Conservation (phyloP, 2,113 vertebrate species). For the Progne subis region DNA sequence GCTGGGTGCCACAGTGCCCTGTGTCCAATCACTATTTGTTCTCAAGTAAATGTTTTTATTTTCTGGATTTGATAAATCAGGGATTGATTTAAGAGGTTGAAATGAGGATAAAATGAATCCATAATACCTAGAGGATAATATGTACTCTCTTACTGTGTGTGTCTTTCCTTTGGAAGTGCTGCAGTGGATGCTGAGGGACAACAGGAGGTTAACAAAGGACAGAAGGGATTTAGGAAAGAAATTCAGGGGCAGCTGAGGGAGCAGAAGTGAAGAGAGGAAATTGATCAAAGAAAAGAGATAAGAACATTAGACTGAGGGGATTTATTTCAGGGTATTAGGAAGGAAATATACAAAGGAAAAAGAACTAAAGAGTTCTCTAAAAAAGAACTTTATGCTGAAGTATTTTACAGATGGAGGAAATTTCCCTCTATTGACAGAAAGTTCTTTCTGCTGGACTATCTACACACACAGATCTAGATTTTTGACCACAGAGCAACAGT, state of each 20-base stretch:
- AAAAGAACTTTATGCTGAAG: background rate
- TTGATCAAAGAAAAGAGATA: constrained; percentile 51
- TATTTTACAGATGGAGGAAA: background rate
- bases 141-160: background rate
- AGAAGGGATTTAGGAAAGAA: constrained; percentile 53
- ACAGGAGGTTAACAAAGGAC: constrained; percentile 49
- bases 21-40: background rate
- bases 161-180: background rate
- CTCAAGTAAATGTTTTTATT: background rate
- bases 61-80: constrained; percentile 12
- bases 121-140: background rate
- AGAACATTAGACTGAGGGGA: constrained; percentile 42
- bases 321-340: constrained; percentile 54
- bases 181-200: background rate
- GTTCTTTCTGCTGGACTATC: background rate
- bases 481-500: background rate
- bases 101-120: background rate
- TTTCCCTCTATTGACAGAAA: background rate
- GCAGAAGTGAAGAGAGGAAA: constrained; percentile 20
- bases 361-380: background rate
- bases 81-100: constrained; percentile 31
- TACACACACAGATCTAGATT: background rate
- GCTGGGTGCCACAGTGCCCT: background rate
- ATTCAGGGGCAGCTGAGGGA: constrained; percentile 59
- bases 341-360: constrained; percentile 45